Evolutionary conservation across 2,797 vertebrate genomes (phyloP).

Genomic region (Dendrocincla fuliginosa): DNA sequence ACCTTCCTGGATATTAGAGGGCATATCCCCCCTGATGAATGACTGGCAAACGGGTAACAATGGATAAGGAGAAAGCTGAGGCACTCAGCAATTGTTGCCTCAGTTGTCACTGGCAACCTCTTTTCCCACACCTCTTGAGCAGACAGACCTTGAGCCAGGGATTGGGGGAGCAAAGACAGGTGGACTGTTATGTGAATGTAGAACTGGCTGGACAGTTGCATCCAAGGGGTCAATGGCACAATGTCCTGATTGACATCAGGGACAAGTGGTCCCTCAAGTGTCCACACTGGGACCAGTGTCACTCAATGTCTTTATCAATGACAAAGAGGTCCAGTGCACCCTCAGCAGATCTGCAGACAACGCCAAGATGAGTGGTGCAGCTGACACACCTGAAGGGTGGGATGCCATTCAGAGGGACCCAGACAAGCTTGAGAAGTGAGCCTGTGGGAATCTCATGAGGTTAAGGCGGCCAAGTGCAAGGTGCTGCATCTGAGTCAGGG

Average conservation of each 20-base stretch:
- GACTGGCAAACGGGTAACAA: not conserved
- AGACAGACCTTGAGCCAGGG: not conserved
- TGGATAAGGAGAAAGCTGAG: accelerated
- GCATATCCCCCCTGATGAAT: not conserved
- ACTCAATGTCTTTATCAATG: not conserved
- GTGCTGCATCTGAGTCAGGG: not conserved
- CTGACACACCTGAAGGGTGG: not conserved
- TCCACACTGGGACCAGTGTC: not conserved
- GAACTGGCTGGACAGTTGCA: not conserved
- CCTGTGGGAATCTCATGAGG: not conserved
- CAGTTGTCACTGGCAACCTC: not conserved
- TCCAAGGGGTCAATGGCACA: not conserved
- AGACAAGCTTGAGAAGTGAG: not conserved
- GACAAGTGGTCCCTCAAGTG: not conserved
- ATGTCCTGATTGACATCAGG: not conserved
- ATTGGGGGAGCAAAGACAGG: not conserved
- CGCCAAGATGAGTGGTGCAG: not conserved
- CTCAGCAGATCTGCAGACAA: not conserved
- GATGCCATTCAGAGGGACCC: not conserved
- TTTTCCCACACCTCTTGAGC: not conserved
- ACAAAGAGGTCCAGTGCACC: not conserved
- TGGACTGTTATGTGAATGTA: not conserved
- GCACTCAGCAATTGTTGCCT: not conserved
- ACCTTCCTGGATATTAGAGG: not conserved
- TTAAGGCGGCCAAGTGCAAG: not conserved